phyloP scores from a whole-genome alignment of 2,797 vertebrate species.

The Brotula barbata region DNA sequence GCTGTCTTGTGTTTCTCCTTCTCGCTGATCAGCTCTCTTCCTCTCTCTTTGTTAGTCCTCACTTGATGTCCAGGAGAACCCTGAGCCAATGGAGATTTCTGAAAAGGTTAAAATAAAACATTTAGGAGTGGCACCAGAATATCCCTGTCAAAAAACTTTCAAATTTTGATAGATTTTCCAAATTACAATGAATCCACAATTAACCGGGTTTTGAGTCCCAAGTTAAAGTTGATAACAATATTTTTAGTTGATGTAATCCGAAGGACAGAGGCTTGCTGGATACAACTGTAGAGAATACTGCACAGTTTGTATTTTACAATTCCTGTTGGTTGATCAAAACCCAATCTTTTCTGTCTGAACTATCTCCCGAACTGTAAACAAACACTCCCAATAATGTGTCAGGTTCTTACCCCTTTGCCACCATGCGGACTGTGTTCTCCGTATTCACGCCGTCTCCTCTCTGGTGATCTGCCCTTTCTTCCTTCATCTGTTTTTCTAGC shows the following conservation, averaged over 20 bases:
- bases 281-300: no score
- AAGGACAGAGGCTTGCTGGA: no score
- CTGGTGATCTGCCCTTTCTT: slow-evolving; percentile 69
- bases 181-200: no score
- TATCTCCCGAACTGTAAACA: no score
- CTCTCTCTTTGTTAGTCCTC: slow-evolving; percentile 57
- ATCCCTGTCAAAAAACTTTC: no score
- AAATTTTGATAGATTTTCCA: no score
- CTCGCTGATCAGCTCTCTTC: slow-evolving; percentile 46
- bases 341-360: background rate
- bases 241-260: no score
- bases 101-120: background rate
- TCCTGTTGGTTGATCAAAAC: no score
- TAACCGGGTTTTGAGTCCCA: no score
- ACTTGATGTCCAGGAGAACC: slow-evolving; percentile 41
- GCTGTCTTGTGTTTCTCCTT: slow-evolving; percentile 42
- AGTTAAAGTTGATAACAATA: no score
- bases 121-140: background rate
- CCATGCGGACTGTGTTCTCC: slow-evolving; percentile 64
- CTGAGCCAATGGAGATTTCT: slow-evolving; percentile 61
- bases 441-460: slow-evolving; percentile 54
- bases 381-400: no score
- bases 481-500: slow-evolving; percentile 52
- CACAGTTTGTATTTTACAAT: no score
- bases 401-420: slow-evolving; percentile 61